Percentiles rank a stretch among this genome's conserved stretches.
Evolutionary conservation across 2,113 vertebrate species (phyloP).

Genomic region (Puntigrus tetrazona): DNA sequence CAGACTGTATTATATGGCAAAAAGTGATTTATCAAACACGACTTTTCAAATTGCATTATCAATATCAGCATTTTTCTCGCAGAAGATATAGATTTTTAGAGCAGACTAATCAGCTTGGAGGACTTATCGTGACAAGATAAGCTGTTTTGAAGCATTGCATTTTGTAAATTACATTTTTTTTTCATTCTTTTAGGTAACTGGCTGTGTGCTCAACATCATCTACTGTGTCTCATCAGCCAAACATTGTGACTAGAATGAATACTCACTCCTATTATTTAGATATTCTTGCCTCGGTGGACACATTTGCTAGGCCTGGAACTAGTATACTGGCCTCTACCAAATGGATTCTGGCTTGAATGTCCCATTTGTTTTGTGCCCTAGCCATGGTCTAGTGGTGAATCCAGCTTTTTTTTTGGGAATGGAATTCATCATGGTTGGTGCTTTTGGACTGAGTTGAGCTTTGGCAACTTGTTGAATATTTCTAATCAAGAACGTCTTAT

Average conservation of each 20-base stretch:
- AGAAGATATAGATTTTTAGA: not conserved
- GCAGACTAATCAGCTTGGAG: not conserved
- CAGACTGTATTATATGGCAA: not conserved
- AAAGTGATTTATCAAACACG: conserved; percentile 8
- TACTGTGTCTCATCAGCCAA: conserved; percentile 77
- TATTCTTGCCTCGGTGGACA: conserved; percentile 79
- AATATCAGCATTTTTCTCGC: not conserved
- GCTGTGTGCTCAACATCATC: conserved; percentile 83
- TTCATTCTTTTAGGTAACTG: not conserved
- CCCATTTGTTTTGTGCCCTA: not conserved
- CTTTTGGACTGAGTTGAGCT: not conserved
- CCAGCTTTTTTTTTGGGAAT: not conserved
- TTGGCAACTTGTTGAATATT: not conserved
- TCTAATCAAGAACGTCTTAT: too few relatives aligned
- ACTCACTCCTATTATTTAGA: conserved; percentile 79
- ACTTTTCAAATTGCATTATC: conserved; percentile 24
- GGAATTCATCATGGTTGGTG: not conserved
- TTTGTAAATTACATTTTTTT: not conserved
- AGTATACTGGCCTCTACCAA: conserved; percentile 79
- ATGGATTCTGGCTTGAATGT: conserved; percentile 77
- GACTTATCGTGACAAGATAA: not conserved
- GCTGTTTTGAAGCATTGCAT: not conserved
- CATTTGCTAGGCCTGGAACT: conserved; percentile 75
- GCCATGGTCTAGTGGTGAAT: not conserved
- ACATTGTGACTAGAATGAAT: conserved; percentile 74